These are phyloP conservation scores for Ibycter americanus DNA, from an alignment of 2,797 vertebrate genomes.

Conservation along the genomic window DNA sequence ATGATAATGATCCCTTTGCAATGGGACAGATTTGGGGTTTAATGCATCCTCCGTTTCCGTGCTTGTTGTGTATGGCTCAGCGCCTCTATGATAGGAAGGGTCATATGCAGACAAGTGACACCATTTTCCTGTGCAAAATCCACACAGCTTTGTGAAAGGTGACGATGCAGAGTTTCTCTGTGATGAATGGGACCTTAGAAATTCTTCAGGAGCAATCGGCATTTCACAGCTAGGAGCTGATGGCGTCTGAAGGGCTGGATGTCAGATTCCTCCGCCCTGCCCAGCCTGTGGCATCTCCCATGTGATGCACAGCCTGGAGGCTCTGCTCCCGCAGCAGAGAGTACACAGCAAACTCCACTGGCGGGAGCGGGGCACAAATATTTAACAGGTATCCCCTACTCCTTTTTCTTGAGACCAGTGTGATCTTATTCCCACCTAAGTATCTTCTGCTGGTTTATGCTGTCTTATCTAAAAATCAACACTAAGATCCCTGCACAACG, in stretches of 20 bases:
- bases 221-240: not conserved
- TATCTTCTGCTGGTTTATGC: not conserved
- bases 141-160: not conserved
- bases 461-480: not conserved
- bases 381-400: not conserved
- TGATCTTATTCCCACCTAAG: not conserved
- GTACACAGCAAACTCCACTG: not conserved
- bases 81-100: not conserved
- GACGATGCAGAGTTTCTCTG: fast-evolving
- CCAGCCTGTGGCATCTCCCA: not conserved
- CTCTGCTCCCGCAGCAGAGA: not conserved
- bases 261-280: not conserved
- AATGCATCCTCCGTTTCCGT: not conserved
- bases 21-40: not conserved
- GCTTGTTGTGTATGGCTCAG: not conserved
- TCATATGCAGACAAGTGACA: fast-evolving
- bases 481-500: not conserved
- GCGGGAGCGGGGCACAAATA: not conserved
- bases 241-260: not conserved
- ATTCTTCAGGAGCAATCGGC: not conserved
- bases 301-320: not conserved
- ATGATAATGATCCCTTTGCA: not conserved
- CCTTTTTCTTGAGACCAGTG: not conserved
- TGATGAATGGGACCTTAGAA: not conserved
- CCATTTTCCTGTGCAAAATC: not conserved